Evolutionary conservation across 2,797 vertebrate genomes (phyloP).

Genomic region (Hemibagrus guttatus): DNA sequence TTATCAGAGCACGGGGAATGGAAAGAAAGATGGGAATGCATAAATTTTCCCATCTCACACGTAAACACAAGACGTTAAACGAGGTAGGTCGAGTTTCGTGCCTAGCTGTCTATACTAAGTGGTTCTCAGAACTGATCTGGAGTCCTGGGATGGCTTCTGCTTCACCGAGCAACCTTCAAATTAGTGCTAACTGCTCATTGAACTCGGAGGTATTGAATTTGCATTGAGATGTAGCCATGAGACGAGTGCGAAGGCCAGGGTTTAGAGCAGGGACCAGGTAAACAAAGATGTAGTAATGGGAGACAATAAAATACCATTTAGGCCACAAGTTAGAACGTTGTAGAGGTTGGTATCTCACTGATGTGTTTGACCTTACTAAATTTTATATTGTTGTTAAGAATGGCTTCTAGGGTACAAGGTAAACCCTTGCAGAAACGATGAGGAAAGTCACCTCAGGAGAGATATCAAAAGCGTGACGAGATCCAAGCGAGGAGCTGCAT

Average conservation of each 20-base stretch:
- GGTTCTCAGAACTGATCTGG: not conserved
- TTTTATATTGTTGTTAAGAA: not conserved
- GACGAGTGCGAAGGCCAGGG: not conserved
- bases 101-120: not conserved
- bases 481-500: not conserved
- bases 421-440: no score
- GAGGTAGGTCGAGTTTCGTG: not conserved
- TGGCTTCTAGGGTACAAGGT: not conserved
- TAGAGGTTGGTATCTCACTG: no score
- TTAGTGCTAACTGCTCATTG: not conserved
- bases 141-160: not conserved
- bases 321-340: not conserved
- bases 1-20: not conserved
- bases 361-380: not conserved
- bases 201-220: not conserved
- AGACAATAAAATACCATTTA: not conserved
- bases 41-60: not conserved
- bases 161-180: not conserved
- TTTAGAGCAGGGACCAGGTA: not conserved
- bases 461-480: not conserved
- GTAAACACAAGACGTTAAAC: not conserved
- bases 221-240: not conserved
- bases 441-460: not conserved
- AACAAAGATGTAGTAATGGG: not conserved
- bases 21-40: not conserved